Percentiles rank a stretch among this genome's conserved stretches.
phyloP scores from a whole-genome alignment of 92 coral and sea anemone species.

The Actinernus sp. region DNA sequence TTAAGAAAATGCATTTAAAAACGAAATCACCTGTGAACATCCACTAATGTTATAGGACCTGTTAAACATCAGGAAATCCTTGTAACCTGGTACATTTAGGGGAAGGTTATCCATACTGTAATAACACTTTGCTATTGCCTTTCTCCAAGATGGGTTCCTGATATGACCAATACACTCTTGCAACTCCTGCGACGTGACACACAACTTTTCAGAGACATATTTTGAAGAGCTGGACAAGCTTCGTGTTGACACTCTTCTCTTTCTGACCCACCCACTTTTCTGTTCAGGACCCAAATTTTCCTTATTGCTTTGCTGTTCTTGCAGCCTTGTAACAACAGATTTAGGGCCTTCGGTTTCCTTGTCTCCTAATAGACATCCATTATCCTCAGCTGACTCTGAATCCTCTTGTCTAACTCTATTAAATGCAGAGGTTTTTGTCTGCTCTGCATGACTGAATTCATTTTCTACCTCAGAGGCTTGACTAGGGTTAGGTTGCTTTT shows the following conservation, averaged over 20 bases:
- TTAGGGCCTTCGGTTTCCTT: too few relatives aligned
- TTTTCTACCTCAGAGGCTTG: too few relatives aligned
- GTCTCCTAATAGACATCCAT: too few relatives aligned
- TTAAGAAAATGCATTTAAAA: too few relatives aligned
- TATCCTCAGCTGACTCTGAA: too few relatives aligned
- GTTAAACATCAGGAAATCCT: constrained; percentile 75
- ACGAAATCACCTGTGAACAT: not conserved
- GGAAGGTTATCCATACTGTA: constrained; percentile 56
- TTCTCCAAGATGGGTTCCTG: constrained; percentile 70
- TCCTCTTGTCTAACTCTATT: too few relatives aligned
- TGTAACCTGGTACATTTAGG: constrained; percentile 77
- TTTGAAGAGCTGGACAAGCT: too few relatives aligned
- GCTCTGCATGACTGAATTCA: too few relatives aligned
- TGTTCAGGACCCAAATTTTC: not conserved
- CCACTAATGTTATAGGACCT: constrained; percentile 20
- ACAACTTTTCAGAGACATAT: not conserved
- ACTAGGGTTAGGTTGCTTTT: too few relatives aligned
- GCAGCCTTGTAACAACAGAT: not conserved
- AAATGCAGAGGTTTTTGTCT: too few relatives aligned
- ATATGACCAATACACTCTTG: constrained; percentile 52
- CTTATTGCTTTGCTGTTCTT: not conserved
- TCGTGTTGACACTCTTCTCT: not conserved
- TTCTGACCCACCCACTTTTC: not conserved
- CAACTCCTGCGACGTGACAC: not conserved
- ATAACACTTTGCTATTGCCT: constrained; percentile 49